Evolutionary conservation across 37 sponge, comb jelly and placozoan species (phyloP), one percentile per base, ranked within the genome.

Genomic region (Eunapius fragilis): DNA sequence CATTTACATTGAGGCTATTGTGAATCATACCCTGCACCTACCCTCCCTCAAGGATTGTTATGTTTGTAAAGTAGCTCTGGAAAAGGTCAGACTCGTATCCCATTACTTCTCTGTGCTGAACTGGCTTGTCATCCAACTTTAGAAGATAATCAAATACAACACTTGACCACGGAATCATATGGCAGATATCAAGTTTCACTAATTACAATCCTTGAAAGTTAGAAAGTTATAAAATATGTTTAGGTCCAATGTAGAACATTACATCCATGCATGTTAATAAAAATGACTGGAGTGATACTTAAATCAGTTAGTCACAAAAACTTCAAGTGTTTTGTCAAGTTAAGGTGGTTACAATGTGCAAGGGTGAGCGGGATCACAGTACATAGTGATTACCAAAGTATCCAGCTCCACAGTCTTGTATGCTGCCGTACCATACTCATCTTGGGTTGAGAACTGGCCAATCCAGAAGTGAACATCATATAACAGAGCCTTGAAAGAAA

Each of bases 331-430:
- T n/a, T n/a, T n/a, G n/a, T n/a, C n/a, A n/a, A n/a, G n/a, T n/a
- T n/a, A n/a, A n/a, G n/a, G n/a, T n/a, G n/a, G n/a, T n/a, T n/a
- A n/a, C n/a, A n/a, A n/a, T n/a, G n/a, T n/a, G n/a, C n/a, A n/a
- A n/a, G n/a, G n/a, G n/a, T n/a, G n/a, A n/a, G n/a, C n/a, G n/a
- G n/a, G n/a, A n/a, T n/a, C n/a, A 24, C 27, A 4, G 14, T 26
- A 6, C 34, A 32, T 7, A 76, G 0, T 3, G 2, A 73, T 79
- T 71, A 86, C 86, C 41, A 84, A 82, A 33, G 83, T 88, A 68
- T 95, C 96, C 47, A 95, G 80, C 71, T 95, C 96, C 49, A 95
- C 96, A 19, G 96, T 95, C 88, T 95, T 95, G 88, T 95, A 95
- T 38, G 96, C 96, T 37, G 96, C 96, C 25, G 93, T 92, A 27